Base-by-base conservation (phyloP, 2,888 invertebrate genomes). In the Nomada goodeniana region DNA sequence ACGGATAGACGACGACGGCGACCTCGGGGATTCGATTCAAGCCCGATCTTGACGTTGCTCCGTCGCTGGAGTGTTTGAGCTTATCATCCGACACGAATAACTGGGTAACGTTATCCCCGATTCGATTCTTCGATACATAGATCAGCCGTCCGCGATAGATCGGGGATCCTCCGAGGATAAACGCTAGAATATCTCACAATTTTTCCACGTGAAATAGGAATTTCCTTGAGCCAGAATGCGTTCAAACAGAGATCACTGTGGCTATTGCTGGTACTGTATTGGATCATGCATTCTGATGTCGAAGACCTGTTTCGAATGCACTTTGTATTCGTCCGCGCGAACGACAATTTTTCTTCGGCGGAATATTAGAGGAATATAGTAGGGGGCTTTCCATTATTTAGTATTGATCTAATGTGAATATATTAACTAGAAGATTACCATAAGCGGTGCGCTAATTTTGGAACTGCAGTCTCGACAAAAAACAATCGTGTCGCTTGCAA, bases 31-130 rank as follows among this genome's bases (percentile, higher is more conserved):
- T 65, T 20, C n/a, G 42, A 53, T 61, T 42, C 23, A 23, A 42
- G n/a, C 80, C 60, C 42, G n/a, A 47, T 70, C 71, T 72, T 26
- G 50, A 26, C 64, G 52, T 67, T 82, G 57, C 61, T 42, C 60
- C 50, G 47, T 61, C 18, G 20, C n/a, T 36, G 20, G 18, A 42
- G 36, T 55, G 50, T 63, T 61, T 18, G 0, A 3, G 55, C 50
- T 68, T 68, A 76, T 67, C 77, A 61, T 68, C 67, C 23, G 67
- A 77, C 77, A 55, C 77, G 67, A 61, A 78, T 77, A 77, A 36
- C 76, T 36, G 1, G 36, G n/a, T 36, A 42, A 52, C 55, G 57
- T 23, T 55, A 47, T 78, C 47, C 42, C 26, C 47, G 79, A 68
- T 79, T 55, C 61, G 29, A 36, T 69, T 68, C 53, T 47, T 18